Percentiles rank a stretch among this genome's conserved stretches.
phyloP scores from a whole-genome alignment of 1,140 invertebrate genomes.

The Zaprionus capensis region DNA sequence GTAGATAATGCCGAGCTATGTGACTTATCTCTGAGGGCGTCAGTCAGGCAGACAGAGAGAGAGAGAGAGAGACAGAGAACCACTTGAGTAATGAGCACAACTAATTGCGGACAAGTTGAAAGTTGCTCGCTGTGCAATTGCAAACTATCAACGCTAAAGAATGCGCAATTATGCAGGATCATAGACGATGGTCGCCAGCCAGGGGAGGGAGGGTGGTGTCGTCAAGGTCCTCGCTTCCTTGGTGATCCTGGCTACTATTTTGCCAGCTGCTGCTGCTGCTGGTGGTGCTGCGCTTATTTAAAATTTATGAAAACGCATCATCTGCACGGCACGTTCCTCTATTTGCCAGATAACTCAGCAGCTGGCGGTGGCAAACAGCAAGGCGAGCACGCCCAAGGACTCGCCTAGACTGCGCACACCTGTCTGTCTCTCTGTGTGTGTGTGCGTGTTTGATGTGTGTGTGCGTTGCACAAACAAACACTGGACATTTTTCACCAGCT shows the following conservation, averaged over 20 bases:
- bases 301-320: conserved; percentile 83
- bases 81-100: conserved; percentile 53
- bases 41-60: not conserved
- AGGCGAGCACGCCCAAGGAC: conserved; percentile 69
- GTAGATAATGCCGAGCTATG: not conserved
- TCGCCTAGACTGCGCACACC: conserved; percentile 22
- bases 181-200: conserved; percentile 26
- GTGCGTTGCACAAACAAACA: conserved; percentile 59
- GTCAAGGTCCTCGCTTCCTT: conserved; percentile 5
- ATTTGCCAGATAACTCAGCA: conserved; percentile 81
- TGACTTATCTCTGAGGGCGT: conserved; percentile 11
- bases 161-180: conserved; percentile 64
- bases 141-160: conserved; percentile 52
- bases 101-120: conserved; percentile 35
- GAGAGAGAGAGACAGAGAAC: not conserved
- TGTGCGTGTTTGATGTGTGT: conserved; percentile 15
- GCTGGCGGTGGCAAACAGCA: conserved; percentile 71
- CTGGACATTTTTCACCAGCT: conserved; percentile 77
- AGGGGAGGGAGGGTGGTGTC: not conserved
- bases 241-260: conserved; percentile 6
- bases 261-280: conserved; percentile 20
- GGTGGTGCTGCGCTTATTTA: conserved; percentile 70
- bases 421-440: conserved; percentile 35
- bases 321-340: conserved; percentile 81
- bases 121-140: conserved; percentile 22